Evolutionary conservation across 2,113 vertebrate species (phyloP).

Genomic region (Xenopus laevis): DNA sequence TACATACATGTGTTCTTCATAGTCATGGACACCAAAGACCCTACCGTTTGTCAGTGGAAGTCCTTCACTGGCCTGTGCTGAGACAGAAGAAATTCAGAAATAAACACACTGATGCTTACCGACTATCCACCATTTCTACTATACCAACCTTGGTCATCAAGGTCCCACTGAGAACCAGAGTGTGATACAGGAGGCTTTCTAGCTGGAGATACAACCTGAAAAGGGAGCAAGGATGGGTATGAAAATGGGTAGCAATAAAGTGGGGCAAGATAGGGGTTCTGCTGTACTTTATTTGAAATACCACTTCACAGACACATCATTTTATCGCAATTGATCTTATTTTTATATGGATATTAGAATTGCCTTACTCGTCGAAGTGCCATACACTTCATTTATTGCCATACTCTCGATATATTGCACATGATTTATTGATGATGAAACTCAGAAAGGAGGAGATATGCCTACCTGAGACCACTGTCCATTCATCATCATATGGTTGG

Average conservation of each 20-base stretch:
- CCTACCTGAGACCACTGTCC: slow-evolving; percentile 62
- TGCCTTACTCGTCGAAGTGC: too few relatives aligned
- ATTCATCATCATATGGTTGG: slow-evolving; percentile 1
- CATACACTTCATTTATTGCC: too few relatives aligned
- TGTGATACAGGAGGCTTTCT: slow-evolving; percentile 62
- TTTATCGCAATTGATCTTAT: too few relatives aligned
- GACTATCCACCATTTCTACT: not conserved
- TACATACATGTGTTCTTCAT: slow-evolving; percentile 93
- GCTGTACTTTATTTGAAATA: too few relatives aligned
- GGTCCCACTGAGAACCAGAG: slow-evolving; percentile 73
- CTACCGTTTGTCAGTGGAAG: slow-evolving; percentile 84
- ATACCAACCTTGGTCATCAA: slow-evolving; percentile 50
- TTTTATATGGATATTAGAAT: too few relatives aligned
- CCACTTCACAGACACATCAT: too few relatives aligned
- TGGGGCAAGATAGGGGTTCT: too few relatives aligned
- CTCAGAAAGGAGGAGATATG: not conserved
- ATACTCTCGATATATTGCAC: too few relatives aligned
- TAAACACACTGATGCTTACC: not conserved
- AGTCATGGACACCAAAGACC: slow-evolving; percentile 67
- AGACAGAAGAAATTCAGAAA: rapidly evolving
- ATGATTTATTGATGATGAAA: too few relatives aligned
- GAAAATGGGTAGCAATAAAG: not conserved
- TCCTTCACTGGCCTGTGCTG: slow-evolving; percentile 71
- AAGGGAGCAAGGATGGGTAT: slow-evolving; percentile 14
- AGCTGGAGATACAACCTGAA: slow-evolving; percentile 64